A percentile compares a stretch with the other conserved stretches of the same genome.
phyloP scores from a whole-genome alignment of 2,797 vertebrate species.

The Melanotaenia parkinsoni region DNA sequence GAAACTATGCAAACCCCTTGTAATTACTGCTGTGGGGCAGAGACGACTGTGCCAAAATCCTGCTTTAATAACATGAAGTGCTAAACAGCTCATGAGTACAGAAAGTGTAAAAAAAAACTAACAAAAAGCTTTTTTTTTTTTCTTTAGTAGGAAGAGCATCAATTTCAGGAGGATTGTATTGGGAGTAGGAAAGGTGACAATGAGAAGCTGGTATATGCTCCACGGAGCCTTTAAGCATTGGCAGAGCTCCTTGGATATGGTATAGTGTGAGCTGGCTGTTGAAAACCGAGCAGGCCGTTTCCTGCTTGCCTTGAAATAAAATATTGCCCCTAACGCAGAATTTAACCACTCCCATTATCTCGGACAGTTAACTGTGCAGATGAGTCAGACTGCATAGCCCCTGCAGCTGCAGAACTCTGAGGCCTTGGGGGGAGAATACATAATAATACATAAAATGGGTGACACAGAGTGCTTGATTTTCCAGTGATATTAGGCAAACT shows the following conservation, averaged over 20 bases:
- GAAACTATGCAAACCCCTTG: slow-evolving; percentile 74
- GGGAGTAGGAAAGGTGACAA: slow-evolving; percentile 45
- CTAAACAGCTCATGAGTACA: slow-evolving; percentile 62
- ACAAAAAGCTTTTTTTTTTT: slow-evolving; percentile 53
- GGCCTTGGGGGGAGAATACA: slow-evolving; percentile 21
- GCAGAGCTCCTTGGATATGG: slow-evolving; percentile 40
- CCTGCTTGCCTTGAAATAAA: slow-evolving; percentile 57
- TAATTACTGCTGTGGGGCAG: slow-evolving; percentile 81
- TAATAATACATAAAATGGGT: slow-evolving; percentile 47
- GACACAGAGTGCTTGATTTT: slow-evolving; percentile 36
- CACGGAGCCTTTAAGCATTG: slow-evolving; percentile 44
- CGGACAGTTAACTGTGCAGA: slow-evolving; percentile 45
- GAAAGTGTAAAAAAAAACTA: slow-evolving; percentile 51
- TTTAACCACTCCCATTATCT: slow-evolving; percentile 41
- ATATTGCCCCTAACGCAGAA: slow-evolving; percentile 40
- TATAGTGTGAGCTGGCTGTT: slow-evolving; percentile 44
- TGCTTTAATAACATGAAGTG: slow-evolving; percentile 75
- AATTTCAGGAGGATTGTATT: slow-evolving; percentile 45
- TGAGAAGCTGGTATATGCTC: slow-evolving; percentile 60
- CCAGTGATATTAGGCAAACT: slow-evolving; percentile 18
- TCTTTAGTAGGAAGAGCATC: slow-evolving; percentile 37
- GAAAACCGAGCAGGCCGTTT: slow-evolving; percentile 61
- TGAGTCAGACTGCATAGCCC: slow-evolving; percentile 21
- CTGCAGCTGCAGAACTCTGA: slow-evolving; percentile 20
- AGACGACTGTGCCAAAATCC: slow-evolving; percentile 65